phyloP scores from a whole-genome alignment of 2,888 invertebrate species.

The Nasonia oneida region DNA sequence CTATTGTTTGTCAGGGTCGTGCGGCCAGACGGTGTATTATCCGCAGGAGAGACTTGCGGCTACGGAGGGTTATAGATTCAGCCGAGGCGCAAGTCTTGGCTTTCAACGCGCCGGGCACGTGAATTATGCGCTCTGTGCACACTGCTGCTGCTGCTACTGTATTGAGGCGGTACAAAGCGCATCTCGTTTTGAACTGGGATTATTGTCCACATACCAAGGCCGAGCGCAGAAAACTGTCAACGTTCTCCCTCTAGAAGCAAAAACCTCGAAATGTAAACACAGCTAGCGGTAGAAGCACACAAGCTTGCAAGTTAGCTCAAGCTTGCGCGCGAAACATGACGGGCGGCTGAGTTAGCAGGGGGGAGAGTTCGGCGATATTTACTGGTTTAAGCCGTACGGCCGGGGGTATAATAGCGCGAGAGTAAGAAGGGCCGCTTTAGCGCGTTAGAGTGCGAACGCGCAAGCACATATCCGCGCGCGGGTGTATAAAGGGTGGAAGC shows the following conservation, averaged over 20 bases:
- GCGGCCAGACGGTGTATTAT: not conserved
- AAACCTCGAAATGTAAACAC: too few species aligned
- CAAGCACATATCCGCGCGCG: conserved; percentile 8
- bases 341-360: conserved; percentile 15
- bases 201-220: too few species aligned
- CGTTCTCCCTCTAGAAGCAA: too few species aligned
- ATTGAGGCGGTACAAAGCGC: too few species aligned
- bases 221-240: too few species aligned
- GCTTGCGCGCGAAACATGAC: not conserved
- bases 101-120: not conserved
- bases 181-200: too few species aligned
- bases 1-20: conserved; percentile 26
- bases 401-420: conserved; percentile 13
- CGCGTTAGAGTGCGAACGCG: conserved; percentile 22
- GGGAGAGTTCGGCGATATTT: conserved; percentile 48
- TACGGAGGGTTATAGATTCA: conserved; percentile 17
- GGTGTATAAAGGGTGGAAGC: not conserved
- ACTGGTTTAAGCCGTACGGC: conserved; percentile 8
- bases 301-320: not conserved
- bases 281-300: not conserved
- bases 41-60: not conserved
- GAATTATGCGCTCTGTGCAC: not conserved
- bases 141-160: too few species aligned
- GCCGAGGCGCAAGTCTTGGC: conserved; percentile 1
- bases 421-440: conserved; percentile 26